phyloP scores from a whole-genome alignment of 2,888 invertebrate species.

The Andrena bicolor region DNA sequence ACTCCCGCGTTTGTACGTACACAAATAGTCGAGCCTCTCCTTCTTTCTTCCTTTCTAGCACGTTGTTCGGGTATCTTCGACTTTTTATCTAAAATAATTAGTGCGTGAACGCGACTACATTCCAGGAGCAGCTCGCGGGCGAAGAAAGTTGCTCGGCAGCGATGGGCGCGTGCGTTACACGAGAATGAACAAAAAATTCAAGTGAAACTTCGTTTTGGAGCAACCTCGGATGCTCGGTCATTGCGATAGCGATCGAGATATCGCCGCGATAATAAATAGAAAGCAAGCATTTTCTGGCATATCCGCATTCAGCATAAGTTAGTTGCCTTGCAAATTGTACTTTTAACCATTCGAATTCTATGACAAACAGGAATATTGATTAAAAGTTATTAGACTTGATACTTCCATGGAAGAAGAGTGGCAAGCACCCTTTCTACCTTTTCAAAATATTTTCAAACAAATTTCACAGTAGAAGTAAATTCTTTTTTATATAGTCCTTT shows the following conservation, averaged over 20 bases:
- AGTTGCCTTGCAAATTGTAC: neutral
- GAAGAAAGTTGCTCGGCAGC: constrained; percentile 65
- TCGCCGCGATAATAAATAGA: neutral
- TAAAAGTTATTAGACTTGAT: too few relatives aligned
- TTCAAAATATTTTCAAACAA: too few relatives aligned
- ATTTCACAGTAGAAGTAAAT: too few relatives aligned
- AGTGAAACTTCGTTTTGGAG: constrained; percentile 24
- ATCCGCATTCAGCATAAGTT: neutral
- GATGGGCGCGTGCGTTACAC: constrained; percentile 40
- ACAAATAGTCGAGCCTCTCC: constrained; percentile 4
- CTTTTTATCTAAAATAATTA: constrained; percentile 76
- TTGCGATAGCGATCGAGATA: constrained; percentile 8
- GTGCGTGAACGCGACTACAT: constrained; percentile 76
- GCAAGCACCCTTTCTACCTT: too few relatives aligned
- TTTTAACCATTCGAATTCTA: neutral
- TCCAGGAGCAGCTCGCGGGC: constrained; percentile 63
- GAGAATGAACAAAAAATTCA: constrained; percentile 39
- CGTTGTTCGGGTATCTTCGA: constrained; percentile 56
- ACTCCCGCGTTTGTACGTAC: neutral
- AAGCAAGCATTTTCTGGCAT: neutral
- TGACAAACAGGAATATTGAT: too few relatives aligned
- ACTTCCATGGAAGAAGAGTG: too few relatives aligned
- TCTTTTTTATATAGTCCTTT: too few relatives aligned
- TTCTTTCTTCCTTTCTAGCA: constrained; percentile 16
- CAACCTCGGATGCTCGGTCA: constrained; percentile 6